These are phyloP conservation scores for Shargacucullia verbasci DNA, from an alignment of 2,888 invertebrate species.

Conservation along the genomic window DNA sequence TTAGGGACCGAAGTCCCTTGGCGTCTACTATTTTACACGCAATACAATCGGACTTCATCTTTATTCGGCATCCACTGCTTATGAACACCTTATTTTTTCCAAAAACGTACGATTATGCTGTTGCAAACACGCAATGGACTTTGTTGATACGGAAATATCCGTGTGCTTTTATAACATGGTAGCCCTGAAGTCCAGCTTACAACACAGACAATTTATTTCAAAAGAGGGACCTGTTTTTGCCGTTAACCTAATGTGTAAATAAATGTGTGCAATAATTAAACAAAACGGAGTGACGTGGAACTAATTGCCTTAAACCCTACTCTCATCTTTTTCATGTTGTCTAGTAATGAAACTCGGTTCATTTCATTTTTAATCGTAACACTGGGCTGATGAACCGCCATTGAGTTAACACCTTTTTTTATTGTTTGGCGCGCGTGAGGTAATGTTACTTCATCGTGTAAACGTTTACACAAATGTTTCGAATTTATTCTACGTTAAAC, in stretches of 20 bases:
- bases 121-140: conserved; percentile 20
- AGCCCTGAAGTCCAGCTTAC: conserved; percentile 35
- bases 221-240: conserved; percentile 83
- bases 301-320: conserved; percentile 77
- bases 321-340: conserved; percentile 58
- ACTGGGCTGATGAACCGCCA: conserved; percentile 28
- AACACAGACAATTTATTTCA: conserved; percentile 76
- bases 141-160: neutral
- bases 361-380: conserved; percentile 48
- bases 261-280: conserved; percentile 86
- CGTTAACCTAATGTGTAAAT: conserved; percentile 85
- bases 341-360: conserved; percentile 49
- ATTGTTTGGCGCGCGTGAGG: conserved; percentile 23
- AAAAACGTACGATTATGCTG: neutral
- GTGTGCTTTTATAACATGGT: neutral
- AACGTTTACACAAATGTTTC: too few species aligned
- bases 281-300: conserved; percentile 75
- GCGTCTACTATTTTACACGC: conserved; percentile 12
- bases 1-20: conserved; percentile 49
- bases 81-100: neutral
- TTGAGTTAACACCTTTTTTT: conserved; percentile 33
- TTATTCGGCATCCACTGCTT: conserved; percentile 16
- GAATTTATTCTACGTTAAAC: too few species aligned
- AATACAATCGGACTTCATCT: neutral
- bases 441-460: neutral